These are phyloP conservation scores for Crypturellus tataupa DNA, from an alignment of 2,797 vertebrate genomes.

Conservation along the genomic window DNA sequence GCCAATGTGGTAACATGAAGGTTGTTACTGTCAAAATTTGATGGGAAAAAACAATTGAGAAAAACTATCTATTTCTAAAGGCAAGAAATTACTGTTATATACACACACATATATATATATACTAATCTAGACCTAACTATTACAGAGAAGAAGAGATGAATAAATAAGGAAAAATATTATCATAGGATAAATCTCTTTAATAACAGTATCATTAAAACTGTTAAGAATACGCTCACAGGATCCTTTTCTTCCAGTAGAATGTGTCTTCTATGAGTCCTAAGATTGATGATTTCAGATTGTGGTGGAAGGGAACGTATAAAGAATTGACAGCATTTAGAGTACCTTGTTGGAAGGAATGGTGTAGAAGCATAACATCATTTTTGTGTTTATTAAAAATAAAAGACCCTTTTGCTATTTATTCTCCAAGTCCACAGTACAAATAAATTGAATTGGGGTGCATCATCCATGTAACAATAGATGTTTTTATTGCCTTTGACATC, in stretches of 20 bases:
- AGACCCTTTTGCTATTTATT: background rate
- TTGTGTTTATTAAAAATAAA: background rate
- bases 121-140: background rate
- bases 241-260: background rate
- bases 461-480: background rate
- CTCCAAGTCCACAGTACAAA: background rate
- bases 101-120: no score
- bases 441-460: background rate
- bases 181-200: background rate
- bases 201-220: background rate
- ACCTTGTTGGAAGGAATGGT: background rate
- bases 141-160: background rate
- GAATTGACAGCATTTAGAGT: background rate
- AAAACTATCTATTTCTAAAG: background rate
- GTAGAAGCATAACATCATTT: background rate
- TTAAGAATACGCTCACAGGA: background rate
- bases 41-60: background rate
- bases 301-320: rapidly evolving
- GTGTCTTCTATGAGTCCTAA: background rate
- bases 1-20: background rate
- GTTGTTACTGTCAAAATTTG: background rate
- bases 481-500: background rate
- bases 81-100: background rate
- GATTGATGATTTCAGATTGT: background rate
- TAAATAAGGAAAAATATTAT: background rate